A percentile compares a stretch with the other conserved stretches of the same genome.
Conservation (phyloP, 2,888 invertebrate genomes). For the Gari tellinella region DNA sequence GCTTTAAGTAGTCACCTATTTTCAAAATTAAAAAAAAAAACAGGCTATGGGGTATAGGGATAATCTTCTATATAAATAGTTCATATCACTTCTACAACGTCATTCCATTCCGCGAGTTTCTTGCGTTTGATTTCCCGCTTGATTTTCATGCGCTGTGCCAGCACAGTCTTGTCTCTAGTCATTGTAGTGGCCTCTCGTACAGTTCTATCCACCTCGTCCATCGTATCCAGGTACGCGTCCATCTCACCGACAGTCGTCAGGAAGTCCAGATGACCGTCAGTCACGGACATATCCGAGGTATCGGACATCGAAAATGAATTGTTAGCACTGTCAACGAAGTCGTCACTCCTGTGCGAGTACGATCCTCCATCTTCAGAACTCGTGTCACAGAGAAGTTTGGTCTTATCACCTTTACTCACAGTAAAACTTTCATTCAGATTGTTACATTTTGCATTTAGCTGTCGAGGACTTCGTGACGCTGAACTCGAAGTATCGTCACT, state of each 20-base stretch:
- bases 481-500: slow-evolving; percentile 15
- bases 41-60: too few relatives aligned
- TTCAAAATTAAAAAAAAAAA: too few relatives aligned
- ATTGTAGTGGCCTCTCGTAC: slow-evolving; percentile 23
- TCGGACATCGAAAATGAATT: slow-evolving; percentile 45
- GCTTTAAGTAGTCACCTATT: too few relatives aligned
- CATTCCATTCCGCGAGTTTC: slow-evolving; percentile 46
- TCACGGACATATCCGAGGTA: slow-evolving; percentile 19
- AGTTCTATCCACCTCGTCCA: slow-evolving; percentile 15
- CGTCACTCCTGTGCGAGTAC: slow-evolving; percentile 36
- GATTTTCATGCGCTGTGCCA: slow-evolving; percentile 44
- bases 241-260: slow-evolving; percentile 33
- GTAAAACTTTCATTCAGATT: slow-evolving; percentile 26
- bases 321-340: slow-evolving; percentile 21
- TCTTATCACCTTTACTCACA: slow-evolving; percentile 30
- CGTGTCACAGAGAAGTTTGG: slow-evolving; percentile 49
- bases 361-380: slow-evolving; percentile 48
- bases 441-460: slow-evolving; percentile 5
- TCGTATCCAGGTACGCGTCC: slow-evolving; percentile 21
- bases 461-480: slow-evolving; percentile 9
- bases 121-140: slow-evolving; percentile 52
- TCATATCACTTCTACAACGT: slow-evolving; percentile 41
- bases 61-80: background rate
- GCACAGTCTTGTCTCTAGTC: slow-evolving; percentile 17
- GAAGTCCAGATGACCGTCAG: slow-evolving; percentile 21